phyloP scores from a whole-genome alignment of 2,888 invertebrate species.

The Eupeodes latifasciatus region DNA sequence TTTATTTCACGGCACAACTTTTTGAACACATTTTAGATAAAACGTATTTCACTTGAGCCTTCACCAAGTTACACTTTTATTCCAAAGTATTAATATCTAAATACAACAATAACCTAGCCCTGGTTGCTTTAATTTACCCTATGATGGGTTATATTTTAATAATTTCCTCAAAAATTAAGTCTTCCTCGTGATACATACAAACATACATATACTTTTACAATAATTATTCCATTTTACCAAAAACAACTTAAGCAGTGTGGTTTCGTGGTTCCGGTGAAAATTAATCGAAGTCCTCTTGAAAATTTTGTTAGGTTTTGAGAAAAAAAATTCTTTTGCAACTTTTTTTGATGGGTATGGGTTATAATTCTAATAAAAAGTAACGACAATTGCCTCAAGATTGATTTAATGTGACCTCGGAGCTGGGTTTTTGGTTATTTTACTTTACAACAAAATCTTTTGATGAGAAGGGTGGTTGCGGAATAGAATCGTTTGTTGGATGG shows the following conservation, averaged over 20 bases:
- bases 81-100: too few relatives aligned
- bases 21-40: too few relatives aligned
- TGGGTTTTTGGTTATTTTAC: slow-evolving; percentile 21
- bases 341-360: slow-evolving; percentile 16
- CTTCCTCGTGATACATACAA: too few relatives aligned
- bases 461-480: neutral
- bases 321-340: slow-evolving; percentile 36
- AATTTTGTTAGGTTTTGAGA: slow-evolving; percentile 2
- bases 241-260: neutral
- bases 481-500: neutral
- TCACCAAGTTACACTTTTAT: too few relatives aligned
- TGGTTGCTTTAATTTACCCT: too few relatives aligned
- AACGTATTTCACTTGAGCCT: too few relatives aligned
- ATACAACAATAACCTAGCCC: too few relatives aligned
- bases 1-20: too few relatives aligned
- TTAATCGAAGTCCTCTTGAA: slow-evolving; percentile 23
- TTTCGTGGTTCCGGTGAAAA: neutral
- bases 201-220: neutral
- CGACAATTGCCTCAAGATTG: slow-evolving; percentile 54
- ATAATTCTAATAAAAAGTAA: slow-evolving; percentile 53
- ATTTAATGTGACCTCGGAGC: slow-evolving; percentile 55
- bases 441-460: too few relatives aligned
- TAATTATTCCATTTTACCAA: neutral
- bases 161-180: too few relatives aligned
- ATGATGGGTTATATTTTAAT: too few relatives aligned